phyloP scores from a whole-genome alignment of 2,797 vertebrate genomes.

The Hydrolagus colliei region DNA sequence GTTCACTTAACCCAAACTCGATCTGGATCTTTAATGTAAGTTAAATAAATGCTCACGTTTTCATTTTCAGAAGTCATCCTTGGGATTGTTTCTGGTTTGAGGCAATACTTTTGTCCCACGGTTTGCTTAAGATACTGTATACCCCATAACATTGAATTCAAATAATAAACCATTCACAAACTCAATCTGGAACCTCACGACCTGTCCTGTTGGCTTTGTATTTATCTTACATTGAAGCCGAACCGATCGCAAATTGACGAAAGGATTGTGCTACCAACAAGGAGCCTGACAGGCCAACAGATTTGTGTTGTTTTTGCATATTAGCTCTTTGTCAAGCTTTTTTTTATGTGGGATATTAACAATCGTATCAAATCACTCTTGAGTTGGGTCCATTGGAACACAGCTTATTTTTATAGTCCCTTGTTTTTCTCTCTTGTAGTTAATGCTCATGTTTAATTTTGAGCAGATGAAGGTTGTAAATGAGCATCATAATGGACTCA shows the following conservation, averaged over 20 bases:
- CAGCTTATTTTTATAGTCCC: conserved; percentile 84
- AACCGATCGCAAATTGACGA: background rate
- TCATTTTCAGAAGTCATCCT: too few relatives aligned
- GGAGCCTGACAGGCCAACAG: conserved; percentile 28
- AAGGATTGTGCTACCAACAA: background rate
- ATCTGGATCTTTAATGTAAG: too few relatives aligned
- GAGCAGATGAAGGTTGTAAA: conserved; percentile 79
- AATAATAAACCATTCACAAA: too few relatives aligned
- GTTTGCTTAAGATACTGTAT: too few relatives aligned
- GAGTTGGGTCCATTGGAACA: conserved; percentile 69
- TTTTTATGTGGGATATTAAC: conserved; percentile 42
- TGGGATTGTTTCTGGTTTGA: too few relatives aligned
- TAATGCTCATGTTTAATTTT: conserved; percentile 85
- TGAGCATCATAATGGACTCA: conserved; percentile 66
- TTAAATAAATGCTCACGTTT: too few relatives aligned
- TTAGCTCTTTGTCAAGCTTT: conserved; percentile 34
- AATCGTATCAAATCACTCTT: conserved; percentile 59
- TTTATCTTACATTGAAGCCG: background rate
- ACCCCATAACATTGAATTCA: too few relatives aligned
- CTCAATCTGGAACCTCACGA: background rate
- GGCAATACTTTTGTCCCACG: too few relatives aligned
- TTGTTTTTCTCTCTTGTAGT: conserved; percentile 84
- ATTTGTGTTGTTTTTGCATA: conserved; percentile 37
- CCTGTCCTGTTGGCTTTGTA: background rate
- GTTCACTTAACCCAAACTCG: too few relatives aligned